Evolutionary conservation across 2,797 vertebrate species (phyloP).

Genomic region (Channallabes apus): DNA sequence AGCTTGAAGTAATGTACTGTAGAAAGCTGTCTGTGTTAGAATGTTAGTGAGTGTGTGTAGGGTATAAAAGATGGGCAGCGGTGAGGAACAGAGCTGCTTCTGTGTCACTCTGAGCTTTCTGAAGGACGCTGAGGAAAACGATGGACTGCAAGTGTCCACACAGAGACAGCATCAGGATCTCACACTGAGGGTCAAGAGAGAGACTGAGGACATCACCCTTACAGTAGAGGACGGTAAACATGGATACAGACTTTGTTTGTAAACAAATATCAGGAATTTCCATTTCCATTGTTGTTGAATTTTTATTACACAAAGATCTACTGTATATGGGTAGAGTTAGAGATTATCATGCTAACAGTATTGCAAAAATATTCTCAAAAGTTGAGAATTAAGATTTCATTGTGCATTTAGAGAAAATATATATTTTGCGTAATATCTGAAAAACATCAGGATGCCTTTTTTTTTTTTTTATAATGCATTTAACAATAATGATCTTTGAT

Average conservation of each 20-base stretch:
- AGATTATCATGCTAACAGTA: background rate
- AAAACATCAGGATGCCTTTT: background rate
- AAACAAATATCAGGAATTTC: background rate
- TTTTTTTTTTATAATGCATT: background rate
- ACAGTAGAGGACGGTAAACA: conserved; percentile 64
- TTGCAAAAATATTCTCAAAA: background rate
- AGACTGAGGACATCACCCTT: conserved; percentile 52
- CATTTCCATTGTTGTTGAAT: background rate
- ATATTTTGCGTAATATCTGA: background rate
- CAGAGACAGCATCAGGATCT: conserved; percentile 61
- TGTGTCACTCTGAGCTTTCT: conserved; percentile 54
- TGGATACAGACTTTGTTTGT: background rate
- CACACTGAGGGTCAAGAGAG: conserved; percentile 59
- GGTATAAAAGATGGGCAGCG: conserved; percentile 45
- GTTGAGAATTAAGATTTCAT: no score
- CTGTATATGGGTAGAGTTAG: conserved; percentile 14
- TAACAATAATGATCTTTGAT: background rate
- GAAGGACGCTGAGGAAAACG: conserved; percentile 47
- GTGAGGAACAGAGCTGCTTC: conserved; percentile 46
- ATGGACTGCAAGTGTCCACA: conserved; percentile 51
- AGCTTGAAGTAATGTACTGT: background rate
- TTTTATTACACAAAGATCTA: background rate
- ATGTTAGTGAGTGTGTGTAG: background rate
- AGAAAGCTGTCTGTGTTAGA: background rate
- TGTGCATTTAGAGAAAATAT: background rate